Percentiles rank a stretch among this genome's conserved stretches.
Evolutionary conservation across 2,113 vertebrate species (phyloP).

Genomic region (Cacatua alba): DNA sequence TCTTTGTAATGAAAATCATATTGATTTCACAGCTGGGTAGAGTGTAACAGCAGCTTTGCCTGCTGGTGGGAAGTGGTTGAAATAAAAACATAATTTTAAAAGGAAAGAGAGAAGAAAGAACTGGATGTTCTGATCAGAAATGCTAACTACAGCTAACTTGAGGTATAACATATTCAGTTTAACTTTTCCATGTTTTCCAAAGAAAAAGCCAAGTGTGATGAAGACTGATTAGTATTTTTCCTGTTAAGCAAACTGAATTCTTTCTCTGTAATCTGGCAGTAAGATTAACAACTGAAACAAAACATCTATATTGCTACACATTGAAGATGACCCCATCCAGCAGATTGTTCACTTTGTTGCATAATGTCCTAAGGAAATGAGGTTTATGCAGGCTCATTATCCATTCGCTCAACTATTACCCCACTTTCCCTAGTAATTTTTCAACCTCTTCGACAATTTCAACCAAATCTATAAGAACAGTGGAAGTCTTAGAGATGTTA

Average conservation of each 20-base stretch:
- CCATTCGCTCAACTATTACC: neutral
- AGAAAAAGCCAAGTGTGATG: neutral
- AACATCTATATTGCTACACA: neutral
- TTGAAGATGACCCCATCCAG: neutral
- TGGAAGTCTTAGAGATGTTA: neutral
- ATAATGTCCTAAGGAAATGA: neutral
- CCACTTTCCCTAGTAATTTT: neutral
- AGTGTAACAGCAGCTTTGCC: constrained; percentile 65
- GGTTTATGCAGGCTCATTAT: neutral
- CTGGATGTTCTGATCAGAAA: constrained; percentile 60
- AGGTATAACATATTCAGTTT: constrained; percentile 2
- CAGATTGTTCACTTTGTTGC: neutral
- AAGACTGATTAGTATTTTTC: neutral
- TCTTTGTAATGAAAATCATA: constrained; percentile 74
- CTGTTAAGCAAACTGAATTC: neutral
- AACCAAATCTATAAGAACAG: neutral
- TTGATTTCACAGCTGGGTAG: constrained; percentile 71
- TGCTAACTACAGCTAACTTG: constrained; percentile 14
- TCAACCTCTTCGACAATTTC: neutral
- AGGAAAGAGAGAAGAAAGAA: constrained; percentile 58
- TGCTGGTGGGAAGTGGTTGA: constrained; percentile 59
- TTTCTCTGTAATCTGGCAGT: neutral
- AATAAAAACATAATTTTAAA: constrained; percentile 69
- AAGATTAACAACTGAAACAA: constrained; percentile 5
- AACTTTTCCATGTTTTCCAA: constrained; percentile 10